Conservation (phyloP, 2,797 vertebrate species). For the Loriculus beryllinus region DNA sequence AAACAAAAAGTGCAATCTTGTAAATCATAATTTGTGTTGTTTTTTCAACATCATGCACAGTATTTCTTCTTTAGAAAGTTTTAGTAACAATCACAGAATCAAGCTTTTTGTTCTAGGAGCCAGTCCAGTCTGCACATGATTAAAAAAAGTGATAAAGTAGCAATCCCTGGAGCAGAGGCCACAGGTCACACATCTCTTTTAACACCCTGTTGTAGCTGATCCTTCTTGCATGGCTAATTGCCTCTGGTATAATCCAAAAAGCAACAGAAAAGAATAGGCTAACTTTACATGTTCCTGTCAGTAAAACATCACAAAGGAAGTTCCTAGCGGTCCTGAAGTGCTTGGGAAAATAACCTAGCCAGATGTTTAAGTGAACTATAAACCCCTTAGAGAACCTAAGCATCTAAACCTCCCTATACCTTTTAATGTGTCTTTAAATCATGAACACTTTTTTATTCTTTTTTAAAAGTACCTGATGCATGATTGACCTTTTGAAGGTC, state of each 20-base stretch:
- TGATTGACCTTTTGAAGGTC: not conserved
- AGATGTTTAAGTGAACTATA: not conserved
- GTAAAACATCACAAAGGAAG: conserved; percentile 4
- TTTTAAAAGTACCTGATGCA: not conserved
- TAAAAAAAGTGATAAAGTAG: not conserved
- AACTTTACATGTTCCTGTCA: not conserved
- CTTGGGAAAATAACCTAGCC: not conserved
- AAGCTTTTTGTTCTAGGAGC: not conserved
- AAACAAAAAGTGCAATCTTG: not conserved
- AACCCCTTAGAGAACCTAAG: not conserved
- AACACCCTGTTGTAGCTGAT: not conserved
- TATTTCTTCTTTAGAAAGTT: not conserved
- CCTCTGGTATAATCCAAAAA: conserved; percentile 3
- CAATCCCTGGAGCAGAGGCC: not conserved
- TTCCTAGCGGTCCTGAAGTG: not conserved
- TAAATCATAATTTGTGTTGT: not conserved
- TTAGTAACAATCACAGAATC: not conserved
- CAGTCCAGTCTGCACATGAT: not conserved
- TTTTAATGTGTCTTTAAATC: not conserved
- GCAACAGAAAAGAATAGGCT: not conserved
- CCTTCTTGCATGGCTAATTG: conserved; percentile 24
- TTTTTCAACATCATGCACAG: not conserved
- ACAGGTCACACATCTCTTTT: conserved; percentile 5
- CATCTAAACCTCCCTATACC: not conserved
- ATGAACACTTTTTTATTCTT: not conserved